Conservation (phyloP, 2,113 vertebrate genomes). For the Strix aluco region DNA sequence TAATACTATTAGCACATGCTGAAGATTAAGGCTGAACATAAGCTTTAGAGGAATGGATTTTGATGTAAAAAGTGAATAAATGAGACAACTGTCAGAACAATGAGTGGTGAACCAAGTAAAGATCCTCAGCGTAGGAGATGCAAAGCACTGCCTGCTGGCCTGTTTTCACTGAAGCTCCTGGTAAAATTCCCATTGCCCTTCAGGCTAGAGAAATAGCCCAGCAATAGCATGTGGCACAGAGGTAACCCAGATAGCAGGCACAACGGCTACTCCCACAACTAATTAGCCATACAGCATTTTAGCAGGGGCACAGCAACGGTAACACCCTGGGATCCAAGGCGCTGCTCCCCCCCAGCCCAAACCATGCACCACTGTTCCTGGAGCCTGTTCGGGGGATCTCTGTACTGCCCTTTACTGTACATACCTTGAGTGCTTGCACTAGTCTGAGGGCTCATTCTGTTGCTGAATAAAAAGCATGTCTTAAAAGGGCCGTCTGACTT, state of each 20-base stretch:
- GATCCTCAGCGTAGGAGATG: not conserved
- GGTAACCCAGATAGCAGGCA: not conserved
- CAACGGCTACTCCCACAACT: not conserved
- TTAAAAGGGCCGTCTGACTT: not conserved
- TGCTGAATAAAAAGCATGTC: not conserved
- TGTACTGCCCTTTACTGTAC: not conserved
- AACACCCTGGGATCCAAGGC: not conserved
- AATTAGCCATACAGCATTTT: not conserved
- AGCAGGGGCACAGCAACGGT: not conserved
- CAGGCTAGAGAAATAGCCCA: slow-evolving; percentile 1
- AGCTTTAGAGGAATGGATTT: slow-evolving; percentile 48
- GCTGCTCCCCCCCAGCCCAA: not conserved
- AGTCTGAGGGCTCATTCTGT: not conserved
- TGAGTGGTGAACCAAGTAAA: slow-evolving; percentile 36
- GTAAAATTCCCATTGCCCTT: slow-evolving; percentile 8
- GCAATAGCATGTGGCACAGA: not conserved
- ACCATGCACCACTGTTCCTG: not conserved
- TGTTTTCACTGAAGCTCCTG: not conserved
- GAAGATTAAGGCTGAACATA: slow-evolving; percentile 48
- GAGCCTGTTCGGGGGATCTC: not conserved
- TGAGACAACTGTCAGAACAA: slow-evolving; percentile 62
- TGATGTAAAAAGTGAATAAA: slow-evolving; percentile 65
- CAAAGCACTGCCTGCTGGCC: slow-evolving; percentile 12
- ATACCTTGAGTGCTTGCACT: not conserved
- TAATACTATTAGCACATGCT: slow-evolving; percentile 57